Percentiles rank a stretch among this genome's conserved stretches.
These are phyloP conservation scores for Ammodytes marinus DNA, from an alignment of 2,113 vertebrate genomes.

Conservation along the genomic window DNA sequence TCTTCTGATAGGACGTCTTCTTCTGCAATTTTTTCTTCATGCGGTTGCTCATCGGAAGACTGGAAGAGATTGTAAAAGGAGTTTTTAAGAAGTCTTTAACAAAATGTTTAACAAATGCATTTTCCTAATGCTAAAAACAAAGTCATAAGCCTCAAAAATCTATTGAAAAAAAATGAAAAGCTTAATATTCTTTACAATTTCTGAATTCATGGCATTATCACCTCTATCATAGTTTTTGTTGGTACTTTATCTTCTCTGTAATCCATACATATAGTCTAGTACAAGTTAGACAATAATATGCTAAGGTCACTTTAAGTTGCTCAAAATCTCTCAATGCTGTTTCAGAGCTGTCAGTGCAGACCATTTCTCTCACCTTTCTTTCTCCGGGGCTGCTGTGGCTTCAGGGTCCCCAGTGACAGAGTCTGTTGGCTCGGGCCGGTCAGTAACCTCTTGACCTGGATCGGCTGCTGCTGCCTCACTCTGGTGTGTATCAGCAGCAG, in stretches of 20 bases:
- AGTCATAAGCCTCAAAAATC: too few species aligned
- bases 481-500: not conserved
- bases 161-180: too few species aligned
- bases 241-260: not conserved
- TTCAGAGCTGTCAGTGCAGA: not conserved
- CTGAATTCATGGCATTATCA: not conserved
- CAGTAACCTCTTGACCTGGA: constrained; percentile 12
- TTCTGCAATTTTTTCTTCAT: constrained; percentile 84
- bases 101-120: too few species aligned
- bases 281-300: too few species aligned
- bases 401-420: constrained; percentile 2
- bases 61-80: constrained; percentile 22
- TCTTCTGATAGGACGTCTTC: constrained; percentile 92
- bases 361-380: constrained; percentile 42
- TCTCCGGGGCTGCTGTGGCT: constrained; percentile 1
- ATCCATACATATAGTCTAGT: too few species aligned
- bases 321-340: not conserved
- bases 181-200: not conserved
- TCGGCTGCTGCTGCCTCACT: not conserved
- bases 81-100: not conserved
- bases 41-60: constrained; percentile 76
- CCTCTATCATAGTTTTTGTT: not conserved
- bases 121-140: too few species aligned
- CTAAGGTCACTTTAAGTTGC: not conserved
- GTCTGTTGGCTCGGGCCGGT: constrained; percentile 36